Evolutionary conservation across 2,888 invertebrate species (phyloP), one percentile per base, ranked within the genome.

Genomic region (Sminthurinus aureus): DNA sequence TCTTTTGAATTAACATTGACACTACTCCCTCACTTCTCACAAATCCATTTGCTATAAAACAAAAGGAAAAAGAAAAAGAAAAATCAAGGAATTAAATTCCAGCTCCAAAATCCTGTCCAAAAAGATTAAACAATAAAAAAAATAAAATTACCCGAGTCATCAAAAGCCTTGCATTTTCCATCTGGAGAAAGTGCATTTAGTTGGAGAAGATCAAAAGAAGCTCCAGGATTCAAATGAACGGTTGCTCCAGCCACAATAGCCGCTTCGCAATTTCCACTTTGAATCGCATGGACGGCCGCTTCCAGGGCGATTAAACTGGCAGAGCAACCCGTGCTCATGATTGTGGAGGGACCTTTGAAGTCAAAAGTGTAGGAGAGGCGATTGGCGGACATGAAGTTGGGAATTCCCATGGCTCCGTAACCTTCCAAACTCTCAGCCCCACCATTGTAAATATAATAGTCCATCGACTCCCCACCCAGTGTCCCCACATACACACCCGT

Each of bases 11-110:
- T 89, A 94, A 93, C 79, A 97, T 92, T 0, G 93, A 94, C 13
- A 95, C 95, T 52, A 94, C 94, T 0, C 96, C 96, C 91, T 98
- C 98, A 83, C 97, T 94, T 86, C 97, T 93, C 50, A 97, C 97
- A 91, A 98, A 98, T 74, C 98, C 98, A 89, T 94, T 93, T 22
- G 94, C 96, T 91, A 84, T 50, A 71, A 71, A 71, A 20, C 20
- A 22, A 66, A n/a, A n/a, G n/a, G n/a, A n/a, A n/a, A n/a, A n/a
- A n/a, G n/a, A n/a, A n/a, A n/a, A n/a, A n/a, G n/a, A n/a, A n/a
- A n/a, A n/a, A n/a, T n/a, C n/a, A n/a, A n/a, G n/a, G n/a, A n/a
- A 38, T 38, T 38, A 38, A 38, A 38, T n/a, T 67, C 6, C 66
- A 9, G 9, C 66, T 66, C 15, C 4, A 3, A 71, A 22, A 71